These are phyloP conservation scores for Drosophila prolongata DNA, from an alignment of 2,888 invertebrate species.

Conservation along the genomic window DNA sequence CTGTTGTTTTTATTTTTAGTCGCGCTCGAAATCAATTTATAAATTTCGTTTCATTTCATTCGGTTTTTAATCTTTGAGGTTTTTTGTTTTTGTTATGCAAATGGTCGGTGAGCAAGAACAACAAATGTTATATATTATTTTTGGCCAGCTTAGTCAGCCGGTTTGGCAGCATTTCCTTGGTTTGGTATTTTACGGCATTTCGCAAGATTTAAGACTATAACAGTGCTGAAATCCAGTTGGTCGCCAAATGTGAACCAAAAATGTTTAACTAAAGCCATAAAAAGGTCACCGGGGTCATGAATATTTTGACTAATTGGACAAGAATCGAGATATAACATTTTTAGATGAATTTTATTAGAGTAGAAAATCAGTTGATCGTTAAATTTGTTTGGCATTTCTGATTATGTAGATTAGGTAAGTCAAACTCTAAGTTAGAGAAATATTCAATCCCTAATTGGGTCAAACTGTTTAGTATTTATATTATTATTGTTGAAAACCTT, in stretches of 20 bases:
- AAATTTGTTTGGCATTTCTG: neutral
- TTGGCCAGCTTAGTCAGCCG: constrained; percentile 52
- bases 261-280: constrained; percentile 7
- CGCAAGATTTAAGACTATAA: constrained; percentile 32
- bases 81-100: constrained; percentile 60
- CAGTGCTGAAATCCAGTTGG: constrained; percentile 6
- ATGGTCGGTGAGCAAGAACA: constrained; percentile 29
- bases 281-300: constrained; percentile 28
- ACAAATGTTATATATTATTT: constrained; percentile 58
- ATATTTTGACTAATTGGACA: constrained; percentile 10
- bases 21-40: constrained; percentile 64
- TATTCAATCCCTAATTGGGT: neutral
- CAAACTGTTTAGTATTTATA: neutral
- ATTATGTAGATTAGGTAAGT: neutral
- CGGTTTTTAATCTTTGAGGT: constrained; percentile 33
- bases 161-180: constrained; percentile 70
- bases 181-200: constrained; percentile 36
- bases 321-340: neutral
- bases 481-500: too few relatives aligned
- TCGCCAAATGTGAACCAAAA: constrained; percentile 13
- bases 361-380: neutral
- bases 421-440: neutral
- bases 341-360: neutral
- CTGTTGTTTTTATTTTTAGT: constrained; percentile 53
- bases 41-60: constrained; percentile 56